Evolutionary conservation across 2,113 vertebrate species (phyloP).

Genomic region (Anguilla rostrata): DNA sequence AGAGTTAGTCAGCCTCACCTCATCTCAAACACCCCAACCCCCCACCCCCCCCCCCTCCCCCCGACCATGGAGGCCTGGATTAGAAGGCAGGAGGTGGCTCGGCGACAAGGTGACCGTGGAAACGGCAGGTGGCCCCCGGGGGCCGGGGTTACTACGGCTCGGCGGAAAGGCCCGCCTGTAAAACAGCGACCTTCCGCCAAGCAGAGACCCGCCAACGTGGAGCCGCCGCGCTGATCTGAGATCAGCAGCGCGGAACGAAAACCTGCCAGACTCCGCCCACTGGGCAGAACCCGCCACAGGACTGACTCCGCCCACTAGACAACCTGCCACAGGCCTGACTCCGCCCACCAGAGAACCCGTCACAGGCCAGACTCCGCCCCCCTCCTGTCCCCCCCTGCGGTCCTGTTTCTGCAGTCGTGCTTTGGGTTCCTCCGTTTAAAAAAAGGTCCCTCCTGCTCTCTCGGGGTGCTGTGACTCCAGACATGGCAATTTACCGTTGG

Average conservation of each 20-base stretch:
- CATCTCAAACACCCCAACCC: conserved; percentile 46
- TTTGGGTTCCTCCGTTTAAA: background rate
- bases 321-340: no score
- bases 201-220: no score
- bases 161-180: conserved; percentile 39
- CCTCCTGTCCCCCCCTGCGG: conserved; percentile 24
- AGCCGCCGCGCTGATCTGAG: no score
- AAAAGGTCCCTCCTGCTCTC: background rate
- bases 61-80: background rate
- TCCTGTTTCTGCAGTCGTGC: no score
- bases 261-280: no score
- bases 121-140: background rate
- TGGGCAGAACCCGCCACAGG: no score
- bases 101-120: background rate
- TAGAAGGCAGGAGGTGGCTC: background rate
- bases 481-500: background rate
- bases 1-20: no score
- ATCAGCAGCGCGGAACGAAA: no score
- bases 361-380: no score
- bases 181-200: no score
- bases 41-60: conserved; percentile 22
- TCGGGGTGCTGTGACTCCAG: background rate
- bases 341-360: no score
- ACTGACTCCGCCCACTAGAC: no score
- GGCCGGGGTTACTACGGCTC: conserved; percentile 27